Evolutionary conservation across 2,113 vertebrate species (phyloP), one percentile per base, ranked within the genome.

Genomic region (Leptocoma aspasia): DNA sequence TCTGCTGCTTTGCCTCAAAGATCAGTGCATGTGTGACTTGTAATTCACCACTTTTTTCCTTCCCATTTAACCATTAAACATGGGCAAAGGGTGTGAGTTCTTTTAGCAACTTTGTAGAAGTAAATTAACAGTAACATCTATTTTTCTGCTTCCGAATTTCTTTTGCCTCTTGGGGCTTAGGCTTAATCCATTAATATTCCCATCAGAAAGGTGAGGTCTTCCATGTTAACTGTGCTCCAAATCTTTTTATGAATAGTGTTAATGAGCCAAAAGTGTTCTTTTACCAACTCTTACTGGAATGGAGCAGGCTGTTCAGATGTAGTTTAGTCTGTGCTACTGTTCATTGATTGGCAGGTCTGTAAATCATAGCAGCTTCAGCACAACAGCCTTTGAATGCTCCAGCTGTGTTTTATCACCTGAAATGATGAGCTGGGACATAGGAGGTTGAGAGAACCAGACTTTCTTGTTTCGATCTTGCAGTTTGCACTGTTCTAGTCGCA

Each of bases 51-150:
- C 30, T 33, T 23, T 45, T 71, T 65, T 8, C 20, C 20, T 70
- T 83, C n/a, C 39, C 6, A 27, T 73, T 82, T 27, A 82, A 15
- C 45, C 27, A 50, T 56, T 84, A 78, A 78, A 66, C 9, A 16
- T 1, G 3, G 37, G 26, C 20, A 41, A 83, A 89, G 4, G 15
- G 7, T 33, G 10, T 39, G 22, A 9, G 6, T 0, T 22, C 68
- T 54, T 70, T 57, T 49, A 27, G 13, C 24, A 44, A 37, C 10
- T 16, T 31, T 35, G 10, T 47, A 52, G 37, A 86, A 60, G 5
- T 39, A 35, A 72, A 49, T 68, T 52, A 75, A 50, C 15, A 1
- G 9, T 20, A 52, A 37, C 4, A 5, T 28, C 27, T 47, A 9
- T 39, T 80, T 69, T 80, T 17, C 63, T 84, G 18, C 61, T 45